A percentile compares a stretch with the other conserved stretches of the same genome.
These are phyloP conservation scores for Anoplius nigerrimus DNA, from an alignment of 2,888 invertebrate genomes.

Conservation along the genomic window DNA sequence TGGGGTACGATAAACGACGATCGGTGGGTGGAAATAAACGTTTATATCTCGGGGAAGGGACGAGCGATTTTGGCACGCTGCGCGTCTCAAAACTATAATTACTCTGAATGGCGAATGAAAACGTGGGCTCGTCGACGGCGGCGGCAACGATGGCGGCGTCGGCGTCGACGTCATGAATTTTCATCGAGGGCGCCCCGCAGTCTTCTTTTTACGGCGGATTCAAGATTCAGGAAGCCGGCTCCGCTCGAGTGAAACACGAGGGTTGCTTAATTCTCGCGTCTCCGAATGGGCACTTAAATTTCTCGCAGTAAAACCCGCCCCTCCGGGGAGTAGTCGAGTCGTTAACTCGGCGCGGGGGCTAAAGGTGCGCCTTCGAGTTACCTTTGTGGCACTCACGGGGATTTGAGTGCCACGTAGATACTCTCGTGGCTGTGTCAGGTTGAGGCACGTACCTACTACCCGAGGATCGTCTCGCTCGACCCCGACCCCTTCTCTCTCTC, in stretches of 20 bases:
- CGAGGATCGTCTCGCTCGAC: constrained; percentile 13
- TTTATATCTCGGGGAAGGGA: too few species aligned
- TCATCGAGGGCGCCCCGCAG: constrained; percentile 32
- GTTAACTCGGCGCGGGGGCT: constrained; percentile 44
- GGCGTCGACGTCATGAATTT: constrained; percentile 44
- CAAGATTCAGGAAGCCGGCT: constrained; percentile 38
- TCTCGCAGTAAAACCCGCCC: constrained; percentile 47
- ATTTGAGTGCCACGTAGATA: constrained; percentile 43
- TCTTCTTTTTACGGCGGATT: constrained; percentile 37
- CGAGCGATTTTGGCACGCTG: too few species aligned
- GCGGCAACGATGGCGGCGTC: too few species aligned
- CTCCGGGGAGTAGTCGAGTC: constrained; percentile 35
- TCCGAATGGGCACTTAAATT: constrained; percentile 53
- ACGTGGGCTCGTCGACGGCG: too few species aligned
- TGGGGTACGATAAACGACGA: too few species aligned
- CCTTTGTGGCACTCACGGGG: constrained; percentile 29
- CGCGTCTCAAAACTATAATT: too few species aligned
- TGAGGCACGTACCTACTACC: constrained; percentile 10
- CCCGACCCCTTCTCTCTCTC: constrained; percentile 1
- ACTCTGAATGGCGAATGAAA: too few species aligned
- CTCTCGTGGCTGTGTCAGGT: constrained; percentile 19
- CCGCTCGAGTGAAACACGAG: constrained; percentile 22
- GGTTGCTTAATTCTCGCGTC: constrained; percentile 52
- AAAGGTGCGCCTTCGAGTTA: constrained; percentile 26
- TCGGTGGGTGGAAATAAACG: too few species aligned